These are phyloP conservation scores for Caracal caracal DNA, from an alignment of 2,113 vertebrate genomes.

Conservation along the genomic window DNA sequence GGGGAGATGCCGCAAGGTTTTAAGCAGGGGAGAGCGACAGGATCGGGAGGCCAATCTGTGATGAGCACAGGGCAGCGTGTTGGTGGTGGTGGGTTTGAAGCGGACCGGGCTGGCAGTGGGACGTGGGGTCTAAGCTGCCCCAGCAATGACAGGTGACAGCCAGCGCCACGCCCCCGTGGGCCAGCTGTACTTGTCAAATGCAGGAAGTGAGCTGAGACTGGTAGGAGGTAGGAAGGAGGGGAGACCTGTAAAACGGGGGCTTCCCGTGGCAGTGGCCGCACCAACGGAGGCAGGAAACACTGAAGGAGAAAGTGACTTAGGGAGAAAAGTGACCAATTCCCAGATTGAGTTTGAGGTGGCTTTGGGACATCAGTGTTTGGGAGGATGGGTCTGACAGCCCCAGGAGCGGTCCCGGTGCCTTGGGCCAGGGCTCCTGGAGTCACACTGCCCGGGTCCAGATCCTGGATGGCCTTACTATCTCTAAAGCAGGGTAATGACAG, in stretches of 20 bases:
- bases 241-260: background rate
- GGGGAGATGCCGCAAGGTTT: background rate
- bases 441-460: background rate
- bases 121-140: background rate
- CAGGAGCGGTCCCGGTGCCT: fast-evolving
- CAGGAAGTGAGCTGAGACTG: too few relatives aligned
- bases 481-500: background rate
- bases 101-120: background rate
- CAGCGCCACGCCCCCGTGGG: fast-evolving
- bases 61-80: background rate
- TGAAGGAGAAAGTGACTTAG: background rate
- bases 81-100: background rate
- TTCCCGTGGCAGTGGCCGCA: background rate
- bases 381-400: too few relatives aligned
- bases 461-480: background rate
- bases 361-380: background rate
- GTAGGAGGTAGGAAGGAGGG: background rate
- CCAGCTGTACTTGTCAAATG: background rate
- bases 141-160: fast-evolving
- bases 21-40: too few relatives aligned
- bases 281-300: background rate
- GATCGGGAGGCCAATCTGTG: background rate
- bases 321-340: background rate
- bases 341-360: background rate
- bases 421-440: background rate